A percentile compares a stretch with the other conserved stretches of the same genome.
These are phyloP conservation scores for Marmota monax DNA, from an alignment of 2,113 vertebrate species.

Conservation along the genomic window DNA sequence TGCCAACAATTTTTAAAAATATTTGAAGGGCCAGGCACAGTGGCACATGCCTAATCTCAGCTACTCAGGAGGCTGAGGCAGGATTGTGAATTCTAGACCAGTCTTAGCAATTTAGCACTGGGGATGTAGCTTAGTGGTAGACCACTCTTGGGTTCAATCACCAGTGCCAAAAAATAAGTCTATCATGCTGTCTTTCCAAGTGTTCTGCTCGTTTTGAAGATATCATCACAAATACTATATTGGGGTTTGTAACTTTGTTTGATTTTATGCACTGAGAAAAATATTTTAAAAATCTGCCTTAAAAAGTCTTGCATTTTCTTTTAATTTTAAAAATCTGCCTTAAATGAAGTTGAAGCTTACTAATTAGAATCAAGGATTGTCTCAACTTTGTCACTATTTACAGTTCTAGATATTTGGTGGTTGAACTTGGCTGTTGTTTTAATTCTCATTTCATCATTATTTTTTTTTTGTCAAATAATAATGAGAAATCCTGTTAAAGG, in stretches of 20 bases:
- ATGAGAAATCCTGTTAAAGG: not conserved
- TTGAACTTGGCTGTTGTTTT: not conserved
- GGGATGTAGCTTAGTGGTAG: too few species aligned
- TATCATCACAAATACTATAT: not conserved
- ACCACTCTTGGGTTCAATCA: too few species aligned
- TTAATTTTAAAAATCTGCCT: not conserved
- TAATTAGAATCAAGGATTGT: not conserved
- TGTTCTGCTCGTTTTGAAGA: not conserved
- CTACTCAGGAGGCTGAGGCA: too few species aligned
- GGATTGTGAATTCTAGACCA: too few species aligned
- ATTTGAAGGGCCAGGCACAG: too few species aligned
- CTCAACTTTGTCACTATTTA: not conserved
- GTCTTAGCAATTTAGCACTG: too few species aligned
- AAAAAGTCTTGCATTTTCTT: not conserved
- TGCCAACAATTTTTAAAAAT: not conserved
- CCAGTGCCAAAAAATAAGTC: not conserved
- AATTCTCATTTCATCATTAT: slow-evolving; percentile 15
- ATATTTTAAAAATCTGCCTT: not conserved
- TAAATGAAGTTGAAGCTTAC: not conserved
- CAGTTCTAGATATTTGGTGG: not conserved
- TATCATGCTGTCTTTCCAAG: slow-evolving; percentile 9
- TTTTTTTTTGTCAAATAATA: not conserved
- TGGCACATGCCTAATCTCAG: too few species aligned
- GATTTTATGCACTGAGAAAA: slow-evolving; percentile 48
- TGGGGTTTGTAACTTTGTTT: not conserved